Evolutionary conservation across 2,113 vertebrate genomes (phyloP).

Genomic region (Colistium nudipinnis): DNA sequence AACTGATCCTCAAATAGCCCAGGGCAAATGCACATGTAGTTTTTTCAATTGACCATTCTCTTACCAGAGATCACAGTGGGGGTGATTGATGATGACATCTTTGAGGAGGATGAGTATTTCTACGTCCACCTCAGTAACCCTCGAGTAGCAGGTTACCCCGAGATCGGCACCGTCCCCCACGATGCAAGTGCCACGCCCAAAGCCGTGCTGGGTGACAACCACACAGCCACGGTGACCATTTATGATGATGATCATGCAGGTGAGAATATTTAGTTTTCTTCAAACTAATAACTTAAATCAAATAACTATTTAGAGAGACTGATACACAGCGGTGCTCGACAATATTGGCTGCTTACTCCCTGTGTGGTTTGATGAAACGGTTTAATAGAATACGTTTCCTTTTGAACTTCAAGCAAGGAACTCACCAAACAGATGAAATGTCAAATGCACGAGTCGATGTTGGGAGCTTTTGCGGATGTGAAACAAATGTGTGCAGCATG

Average conservation of each 20-base stretch:
- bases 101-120: conserved; percentile 80
- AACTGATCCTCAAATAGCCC: conserved; percentile 19
- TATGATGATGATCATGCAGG: conserved; percentile 78
- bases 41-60: neutral
- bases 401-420: too few relatives aligned
- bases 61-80: conserved; percentile 74
- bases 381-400: too few relatives aligned
- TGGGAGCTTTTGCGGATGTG: neutral
- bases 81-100: conserved; percentile 78
- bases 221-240: conserved; percentile 77
- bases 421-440: too few relatives aligned
- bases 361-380: too few relatives aligned
- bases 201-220: conserved; percentile 73
- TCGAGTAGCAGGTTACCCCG: conserved; percentile 66
- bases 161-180: conserved; percentile 61
- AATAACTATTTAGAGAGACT: too few relatives aligned
- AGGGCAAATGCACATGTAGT: conserved; percentile 1
- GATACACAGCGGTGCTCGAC: too few relatives aligned
- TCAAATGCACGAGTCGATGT: neutral
- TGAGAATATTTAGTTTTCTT: neutral
- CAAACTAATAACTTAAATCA: neutral
- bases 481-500: neutral
- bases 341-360: too few relatives aligned
- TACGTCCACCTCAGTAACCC: conserved; percentile 78
- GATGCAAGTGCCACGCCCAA: conserved; percentile 61